Base-by-base conservation (phyloP, 2,797 vertebrate genomes). In the Urosaurus nigricauda region DNA sequence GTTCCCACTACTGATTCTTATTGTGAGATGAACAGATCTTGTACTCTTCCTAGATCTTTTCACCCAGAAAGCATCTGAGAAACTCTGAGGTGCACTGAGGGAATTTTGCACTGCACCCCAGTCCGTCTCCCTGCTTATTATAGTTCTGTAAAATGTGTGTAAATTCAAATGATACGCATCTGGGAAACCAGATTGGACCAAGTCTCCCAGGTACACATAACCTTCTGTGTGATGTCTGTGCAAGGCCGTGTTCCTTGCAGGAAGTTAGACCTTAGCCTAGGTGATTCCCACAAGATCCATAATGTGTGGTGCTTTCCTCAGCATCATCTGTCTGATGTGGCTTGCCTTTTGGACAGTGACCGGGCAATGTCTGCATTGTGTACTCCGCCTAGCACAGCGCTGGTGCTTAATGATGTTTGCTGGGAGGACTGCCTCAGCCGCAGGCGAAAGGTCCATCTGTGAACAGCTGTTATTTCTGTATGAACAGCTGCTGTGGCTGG, bases 401-500 rank as follows among this genome's bases (percentile, higher is more conserved):
- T 29, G 75, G 35, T 26, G 87, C 65, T 84, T 19, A 40, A 56
- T 71, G 29, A 47, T 3, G 75, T 26, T 58, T 60, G 75, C 29
- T 35, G 5, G 81, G 79, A 88, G 11, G 77, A 13, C 13, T 1
- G 77, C 65, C 19, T 24, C 56, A 5, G 79, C 56, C 71, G 11
- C n/a, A 56, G 88, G 88, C 71, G 1, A 68, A 43, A 71, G 84
- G 79, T n/a, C 71, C 70, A n/a, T 47, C 47, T 56, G 84, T 5
- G 58, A 86, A 77, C 88, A 89, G 84, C 88, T 89, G 88, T 77
- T 86, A 32, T 43, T 83, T 77, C 84, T 68, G 58, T 81, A 26
- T 43, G 79, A 86, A 89, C 88, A 89, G 88, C 88, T 89, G 88
- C 79, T 68, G 47, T 40, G 60, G 43, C 88, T 89, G 84, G 88